Conservation (phyloP, 2,888 invertebrate genomes). For the Thysanoteuthis rhombus region DNA sequence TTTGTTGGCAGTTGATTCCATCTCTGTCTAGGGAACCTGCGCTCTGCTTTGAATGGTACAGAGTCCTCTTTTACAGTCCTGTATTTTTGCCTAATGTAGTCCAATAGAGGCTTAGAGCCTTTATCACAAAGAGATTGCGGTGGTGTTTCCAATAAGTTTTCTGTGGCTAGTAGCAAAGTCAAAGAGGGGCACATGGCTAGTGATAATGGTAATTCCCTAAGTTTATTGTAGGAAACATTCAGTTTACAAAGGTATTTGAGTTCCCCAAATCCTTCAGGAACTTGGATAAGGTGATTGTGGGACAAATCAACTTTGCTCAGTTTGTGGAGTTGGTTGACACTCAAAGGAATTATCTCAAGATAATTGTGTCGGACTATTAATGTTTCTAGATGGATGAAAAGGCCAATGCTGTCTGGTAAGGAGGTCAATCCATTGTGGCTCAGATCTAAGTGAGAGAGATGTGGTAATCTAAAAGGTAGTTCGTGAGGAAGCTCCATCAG, state of each 20-base stretch:
- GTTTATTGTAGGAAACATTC: conserved; percentile 63
- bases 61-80: not conserved
- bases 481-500: conserved; percentile 63
- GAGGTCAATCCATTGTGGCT: conserved; percentile 62
- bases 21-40: conserved; percentile 61
- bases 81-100: not conserved
- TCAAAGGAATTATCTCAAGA: conserved; percentile 57
- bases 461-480: conserved; percentile 65
- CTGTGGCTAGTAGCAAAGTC: conserved; percentile 55
- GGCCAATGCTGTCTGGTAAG: conserved; percentile 64
- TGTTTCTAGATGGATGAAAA: conserved; percentile 64
- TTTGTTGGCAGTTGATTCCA: conserved; percentile 63
- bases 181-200: conserved; percentile 56
- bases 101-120: conserved; percentile 52
- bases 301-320: conserved; percentile 65
- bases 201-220: conserved; percentile 60
- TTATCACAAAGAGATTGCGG: conserved; percentile 62
- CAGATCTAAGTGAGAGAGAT: conserved; percentile 62
- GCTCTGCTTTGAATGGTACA: conserved; percentile 44
- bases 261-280: conserved; percentile 61
- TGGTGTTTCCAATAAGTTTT: conserved; percentile 61
- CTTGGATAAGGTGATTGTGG: conserved; percentile 56
- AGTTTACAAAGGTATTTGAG: conserved; percentile 62
- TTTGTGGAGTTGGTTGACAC: conserved; percentile 61
- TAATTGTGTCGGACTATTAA: conserved; percentile 61